Base-by-base conservation (phyloP, 2,888 invertebrate genomes). In the Ectobius pallidus region DNA sequence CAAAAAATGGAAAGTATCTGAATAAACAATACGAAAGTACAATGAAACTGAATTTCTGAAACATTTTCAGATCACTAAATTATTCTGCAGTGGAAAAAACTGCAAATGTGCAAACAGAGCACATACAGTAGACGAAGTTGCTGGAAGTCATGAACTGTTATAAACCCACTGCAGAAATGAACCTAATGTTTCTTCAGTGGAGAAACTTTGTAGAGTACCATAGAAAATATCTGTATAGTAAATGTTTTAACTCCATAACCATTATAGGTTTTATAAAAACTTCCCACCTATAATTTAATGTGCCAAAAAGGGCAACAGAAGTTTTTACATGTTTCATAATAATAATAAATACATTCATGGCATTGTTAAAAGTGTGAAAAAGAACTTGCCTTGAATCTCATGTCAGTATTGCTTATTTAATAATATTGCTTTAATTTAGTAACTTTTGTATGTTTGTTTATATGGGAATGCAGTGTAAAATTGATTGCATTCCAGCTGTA, bases 381-480 rank as follows among this genome's bases (percentile, higher is more conserved):
- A 30, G 32, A n/a, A n/a, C 32, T 58, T 25, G 27, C 46, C n/a
- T 14, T 46, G 65, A 65, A 65, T 65, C 65, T 65, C 65, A 65
- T 30, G 65, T 65, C 65, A 65, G 65, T 65, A 46, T 65, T 65
- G 65, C 65, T 65, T 65, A 65, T 44, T 65, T 65, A 65, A 65
- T 65, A 27, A 20, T 46, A 65, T 27, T 46, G 65, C 65, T 65
- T 25, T 27, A 46, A 9, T 63, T 42, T 39, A 63, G 22, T 44
- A n/a, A 3, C 11, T 65, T 42, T 44, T 65, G 65, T 65, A 63
- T 63, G 65, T 44, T 25, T 42, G 14, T 25, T 22, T 55, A 49
- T 49, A 49, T 55, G 55, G 3, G 55, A 55, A 27, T 55, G 55
- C 25, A 3, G 6, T 52, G 44, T 44, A 20, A 11, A 52, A 6